These are phyloP conservation scores for Premnoplex brunnescens DNA, from an alignment of 2,797 vertebrate genomes.

Conservation along the genomic window DNA sequence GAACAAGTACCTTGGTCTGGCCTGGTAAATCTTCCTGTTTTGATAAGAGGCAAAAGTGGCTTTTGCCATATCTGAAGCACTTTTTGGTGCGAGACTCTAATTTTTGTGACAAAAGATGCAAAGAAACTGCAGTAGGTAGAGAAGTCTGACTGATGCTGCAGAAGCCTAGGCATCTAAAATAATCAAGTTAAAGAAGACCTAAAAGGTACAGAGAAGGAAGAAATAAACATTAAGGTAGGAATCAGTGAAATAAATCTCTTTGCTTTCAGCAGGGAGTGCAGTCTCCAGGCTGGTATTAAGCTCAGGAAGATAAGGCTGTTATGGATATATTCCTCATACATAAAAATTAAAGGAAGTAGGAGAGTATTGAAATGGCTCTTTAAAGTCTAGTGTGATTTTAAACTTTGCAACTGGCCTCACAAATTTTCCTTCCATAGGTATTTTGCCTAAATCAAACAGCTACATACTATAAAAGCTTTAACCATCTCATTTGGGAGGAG, in stretches of 20 bases:
- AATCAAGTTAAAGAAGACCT: slow-evolving; percentile 17
- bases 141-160: not conserved
- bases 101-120: not conserved
- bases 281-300: slow-evolving; percentile 64
- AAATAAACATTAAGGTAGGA: slow-evolving; percentile 47
- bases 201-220: slow-evolving; percentile 3
- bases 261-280: slow-evolving; percentile 60
- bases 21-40: not conserved
- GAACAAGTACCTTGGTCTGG: not conserved
- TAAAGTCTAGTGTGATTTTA: slow-evolving; percentile 11
- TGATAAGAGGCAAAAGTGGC: not conserved
- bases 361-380: not conserved
- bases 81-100: not conserved
- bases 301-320: slow-evolving; percentile 60
- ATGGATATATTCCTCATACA: slow-evolving; percentile 52
- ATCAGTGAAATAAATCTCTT: slow-evolving; percentile 57
- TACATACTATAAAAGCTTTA: not conserved
- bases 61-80: not conserved
- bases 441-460: not conserved
- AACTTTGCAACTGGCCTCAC: not conserved
- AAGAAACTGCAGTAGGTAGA: not conserved
- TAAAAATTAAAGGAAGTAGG: slow-evolving; percentile 55
- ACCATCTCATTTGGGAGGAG: not conserved
- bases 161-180: slow-evolving; percentile 20
- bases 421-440: not conserved